These are phyloP conservation scores for Phalera bucephala DNA, from an alignment of 2,888 invertebrate species.

Conservation along the genomic window DNA sequence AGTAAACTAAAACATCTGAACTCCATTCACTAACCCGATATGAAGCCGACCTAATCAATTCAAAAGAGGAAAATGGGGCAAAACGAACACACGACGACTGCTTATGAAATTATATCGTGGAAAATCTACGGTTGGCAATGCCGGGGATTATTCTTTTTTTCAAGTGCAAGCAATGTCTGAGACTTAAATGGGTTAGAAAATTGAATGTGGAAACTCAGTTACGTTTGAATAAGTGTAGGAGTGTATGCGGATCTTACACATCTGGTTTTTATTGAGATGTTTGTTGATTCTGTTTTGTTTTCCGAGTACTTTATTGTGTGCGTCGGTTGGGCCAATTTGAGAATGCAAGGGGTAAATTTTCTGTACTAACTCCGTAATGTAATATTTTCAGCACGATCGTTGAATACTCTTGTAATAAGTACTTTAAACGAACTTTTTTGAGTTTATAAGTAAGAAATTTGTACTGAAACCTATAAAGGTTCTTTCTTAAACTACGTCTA, in stretches of 20 bases:
- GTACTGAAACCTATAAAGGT: no score
- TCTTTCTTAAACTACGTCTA: no score
- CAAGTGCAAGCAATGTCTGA: slow-evolving; percentile 69
- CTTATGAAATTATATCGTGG: slow-evolving; percentile 80
- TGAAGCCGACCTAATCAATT: slow-evolving; percentile 77
- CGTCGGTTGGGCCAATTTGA: no score
- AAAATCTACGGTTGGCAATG: slow-evolving; percentile 67
- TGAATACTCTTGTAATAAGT: no score
- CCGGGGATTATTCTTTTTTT: slow-evolving; percentile 58
- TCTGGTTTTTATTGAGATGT: slow-evolving; percentile 56
- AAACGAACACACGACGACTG: slow-evolving; percentile 71
- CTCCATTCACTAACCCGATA: slow-evolving; percentile 72
- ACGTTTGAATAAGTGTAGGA: slow-evolving; percentile 69
- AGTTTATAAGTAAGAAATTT: no score
- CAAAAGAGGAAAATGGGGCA: slow-evolving; percentile 73
- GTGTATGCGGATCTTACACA: slow-evolving; percentile 60
- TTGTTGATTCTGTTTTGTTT: slow-evolving; percentile 44
- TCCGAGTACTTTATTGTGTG: slow-evolving; percentile 28
- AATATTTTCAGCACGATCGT: no score
- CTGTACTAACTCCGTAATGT: no score
- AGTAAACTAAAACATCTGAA: slow-evolving; percentile 52
- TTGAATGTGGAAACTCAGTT: slow-evolving; percentile 73
- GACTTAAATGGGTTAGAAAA: slow-evolving; percentile 83
- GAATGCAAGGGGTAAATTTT: no score
- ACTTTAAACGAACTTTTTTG: no score